phyloP scores from a whole-genome alignment of 2,797 vertebrate genomes.

The Pangasius macronema region DNA sequence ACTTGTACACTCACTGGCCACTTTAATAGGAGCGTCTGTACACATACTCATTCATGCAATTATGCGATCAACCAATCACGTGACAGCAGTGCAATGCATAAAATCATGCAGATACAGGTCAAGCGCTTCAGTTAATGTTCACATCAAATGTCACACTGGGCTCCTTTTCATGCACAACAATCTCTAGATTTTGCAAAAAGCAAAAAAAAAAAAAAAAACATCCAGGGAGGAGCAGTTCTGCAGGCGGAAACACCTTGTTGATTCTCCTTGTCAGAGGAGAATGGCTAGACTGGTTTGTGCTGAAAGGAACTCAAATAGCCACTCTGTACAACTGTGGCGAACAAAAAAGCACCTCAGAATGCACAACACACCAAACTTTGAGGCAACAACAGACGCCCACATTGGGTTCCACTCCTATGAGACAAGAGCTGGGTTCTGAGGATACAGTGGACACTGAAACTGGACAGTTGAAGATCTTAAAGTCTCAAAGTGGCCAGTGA shows the following conservation, averaged over 20 bases:
- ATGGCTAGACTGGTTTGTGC: background rate
- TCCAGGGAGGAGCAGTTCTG: background rate
- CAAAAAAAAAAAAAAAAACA: background rate
- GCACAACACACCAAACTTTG: background rate
- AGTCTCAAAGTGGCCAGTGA: background rate
- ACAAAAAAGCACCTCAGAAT: constrained; percentile 15
- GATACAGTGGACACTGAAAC: background rate
- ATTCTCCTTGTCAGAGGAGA: background rate
- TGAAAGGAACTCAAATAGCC: background rate
- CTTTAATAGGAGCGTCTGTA: background rate
- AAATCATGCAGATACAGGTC: constrained; percentile 11
- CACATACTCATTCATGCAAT: background rate
- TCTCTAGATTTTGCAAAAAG: background rate
- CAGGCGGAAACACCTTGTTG: background rate
- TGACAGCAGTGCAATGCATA: background rate
- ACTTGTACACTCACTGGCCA: background rate
- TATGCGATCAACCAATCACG: background rate
- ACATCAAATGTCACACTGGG: background rate
- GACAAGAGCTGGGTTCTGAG: background rate
- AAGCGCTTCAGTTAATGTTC: background rate
- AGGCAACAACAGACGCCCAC: background rate
- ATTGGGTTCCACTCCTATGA: background rate
- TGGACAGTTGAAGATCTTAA: background rate
- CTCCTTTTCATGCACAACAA: background rate
- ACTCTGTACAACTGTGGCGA: background rate